phyloP scores from a whole-genome alignment of 2,888 invertebrate genomes.

The Diaprepes abbreviatus region DNA sequence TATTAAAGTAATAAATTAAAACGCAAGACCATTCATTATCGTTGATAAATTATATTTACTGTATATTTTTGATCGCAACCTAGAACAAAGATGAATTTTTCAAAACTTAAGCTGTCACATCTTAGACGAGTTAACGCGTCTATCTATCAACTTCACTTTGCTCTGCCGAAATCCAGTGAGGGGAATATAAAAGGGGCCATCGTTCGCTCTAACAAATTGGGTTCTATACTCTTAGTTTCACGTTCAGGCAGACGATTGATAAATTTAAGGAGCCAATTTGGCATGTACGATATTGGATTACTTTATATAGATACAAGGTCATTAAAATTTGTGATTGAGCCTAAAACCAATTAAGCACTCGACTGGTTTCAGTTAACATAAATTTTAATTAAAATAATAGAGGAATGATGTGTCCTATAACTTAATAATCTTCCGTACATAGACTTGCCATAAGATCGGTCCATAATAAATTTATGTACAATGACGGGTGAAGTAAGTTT shows the following conservation, averaged over 20 bases:
- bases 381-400: too few relatives aligned
- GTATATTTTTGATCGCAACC: too few relatives aligned
- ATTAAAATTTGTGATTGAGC: not conserved
- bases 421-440: too few relatives aligned
- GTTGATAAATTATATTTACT: too few relatives aligned
- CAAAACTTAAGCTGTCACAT: constrained; percentile 56
- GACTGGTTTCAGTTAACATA: too few relatives aligned
- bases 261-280: constrained; percentile 9
- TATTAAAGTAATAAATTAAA: too few relatives aligned
- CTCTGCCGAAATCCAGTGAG: constrained; percentile 48
- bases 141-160: constrained; percentile 59
- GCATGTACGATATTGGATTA: not conserved
- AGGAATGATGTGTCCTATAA: too few relatives aligned
- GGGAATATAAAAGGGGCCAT: constrained; percentile 44
- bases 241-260: constrained; percentile 10
- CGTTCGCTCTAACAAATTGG: constrained; percentile 41
- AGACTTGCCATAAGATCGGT: too few relatives aligned
- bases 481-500: too few relatives aligned
- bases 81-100: constrained; percentile 57
- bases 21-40: too few relatives aligned
- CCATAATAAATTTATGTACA: too few relatives aligned
- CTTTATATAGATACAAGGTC: constrained; percentile 7
- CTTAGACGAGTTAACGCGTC: constrained; percentile 57
- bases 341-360: not conserved
- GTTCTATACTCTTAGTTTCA: constrained; percentile 34